Evolutionary conservation across 2,797 vertebrate genomes (phyloP).

Genomic region (Hapalemur alaotrensis): DNA sequence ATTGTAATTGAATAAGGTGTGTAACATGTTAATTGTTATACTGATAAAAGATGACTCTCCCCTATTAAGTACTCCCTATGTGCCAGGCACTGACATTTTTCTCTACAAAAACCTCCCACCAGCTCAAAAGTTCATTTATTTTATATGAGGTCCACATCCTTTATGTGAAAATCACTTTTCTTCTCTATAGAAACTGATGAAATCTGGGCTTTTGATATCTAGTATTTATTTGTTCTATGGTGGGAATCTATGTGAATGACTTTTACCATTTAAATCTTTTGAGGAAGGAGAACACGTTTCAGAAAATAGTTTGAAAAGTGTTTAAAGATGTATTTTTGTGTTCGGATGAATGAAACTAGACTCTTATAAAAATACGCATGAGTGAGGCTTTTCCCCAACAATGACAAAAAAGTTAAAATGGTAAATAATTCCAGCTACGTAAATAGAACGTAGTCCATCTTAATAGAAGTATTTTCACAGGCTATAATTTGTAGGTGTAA

Average conservation of each 20-base stretch:
- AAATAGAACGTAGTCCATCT: background rate
- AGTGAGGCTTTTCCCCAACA: background rate
- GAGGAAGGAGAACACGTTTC: background rate
- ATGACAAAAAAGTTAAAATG: background rate
- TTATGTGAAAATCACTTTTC: background rate
- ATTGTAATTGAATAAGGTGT: background rate
- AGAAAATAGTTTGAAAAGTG: background rate
- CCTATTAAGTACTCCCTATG: background rate
- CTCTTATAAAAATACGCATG: background rate
- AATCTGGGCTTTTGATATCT: background rate
- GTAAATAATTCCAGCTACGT: background rate
- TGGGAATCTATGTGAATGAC: background rate
- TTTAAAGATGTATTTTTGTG: background rate
- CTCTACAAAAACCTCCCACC: background rate
- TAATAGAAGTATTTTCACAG: background rate
- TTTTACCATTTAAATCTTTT: background rate
- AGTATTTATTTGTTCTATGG: background rate
- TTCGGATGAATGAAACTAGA: background rate
- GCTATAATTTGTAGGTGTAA: background rate
- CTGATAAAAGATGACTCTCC: background rate
- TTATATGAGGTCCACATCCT: background rate
- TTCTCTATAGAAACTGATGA: background rate
- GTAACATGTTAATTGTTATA: background rate
- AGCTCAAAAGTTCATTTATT: background rate
- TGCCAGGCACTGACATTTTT: background rate